A percentile compares a stretch with the other conserved stretches of the same genome.
Conservation (phyloP, 2,113 vertebrate species). For the Indicator maculatus region DNA sequence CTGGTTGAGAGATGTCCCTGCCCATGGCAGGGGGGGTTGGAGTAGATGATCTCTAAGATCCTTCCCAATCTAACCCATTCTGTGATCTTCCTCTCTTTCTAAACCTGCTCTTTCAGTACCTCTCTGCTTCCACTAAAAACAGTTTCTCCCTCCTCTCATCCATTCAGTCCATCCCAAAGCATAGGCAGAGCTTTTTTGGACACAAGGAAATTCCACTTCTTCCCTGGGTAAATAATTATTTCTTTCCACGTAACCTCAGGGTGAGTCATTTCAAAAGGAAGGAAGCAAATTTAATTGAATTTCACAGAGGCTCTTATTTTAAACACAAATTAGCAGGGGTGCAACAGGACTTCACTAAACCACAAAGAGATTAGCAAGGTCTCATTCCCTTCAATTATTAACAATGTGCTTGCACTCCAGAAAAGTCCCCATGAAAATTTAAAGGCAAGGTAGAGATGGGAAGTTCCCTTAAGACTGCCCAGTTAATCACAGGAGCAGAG, state of each 20-base stretch:
- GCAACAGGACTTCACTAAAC: conserved; percentile 72
- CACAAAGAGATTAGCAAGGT: conserved; percentile 69
- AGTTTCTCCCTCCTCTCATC: background rate
- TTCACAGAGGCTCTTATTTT: conserved; percentile 43
- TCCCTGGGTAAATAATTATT: background rate
- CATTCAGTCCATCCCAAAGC: background rate
- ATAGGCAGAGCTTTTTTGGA: background rate
- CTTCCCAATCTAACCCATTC: too few relatives aligned
- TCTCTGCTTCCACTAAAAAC: background rate
- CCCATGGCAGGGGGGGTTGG: too few relatives aligned
- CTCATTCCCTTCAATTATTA: conserved; percentile 76
- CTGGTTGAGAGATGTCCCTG: too few relatives aligned
- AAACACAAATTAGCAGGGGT: conserved; percentile 46
- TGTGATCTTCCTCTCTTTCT: background rate
- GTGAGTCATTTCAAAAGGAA: conserved; percentile 28
- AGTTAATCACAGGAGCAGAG: conserved; percentile 58
- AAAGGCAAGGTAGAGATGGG: conserved; percentile 75
- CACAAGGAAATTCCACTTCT: background rate
- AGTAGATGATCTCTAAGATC: too few relatives aligned
- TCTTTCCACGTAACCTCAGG: background rate
- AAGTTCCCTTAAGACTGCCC: conserved; percentile 74
- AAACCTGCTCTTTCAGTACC: background rate
- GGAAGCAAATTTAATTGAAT: background rate
- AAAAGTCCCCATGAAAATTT: conserved; percentile 79
- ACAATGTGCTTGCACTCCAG: conserved; percentile 76